Evolutionary conservation across 2,113 vertebrate species (phyloP).

Genomic region (Melanerpes formicivorus): DNA sequence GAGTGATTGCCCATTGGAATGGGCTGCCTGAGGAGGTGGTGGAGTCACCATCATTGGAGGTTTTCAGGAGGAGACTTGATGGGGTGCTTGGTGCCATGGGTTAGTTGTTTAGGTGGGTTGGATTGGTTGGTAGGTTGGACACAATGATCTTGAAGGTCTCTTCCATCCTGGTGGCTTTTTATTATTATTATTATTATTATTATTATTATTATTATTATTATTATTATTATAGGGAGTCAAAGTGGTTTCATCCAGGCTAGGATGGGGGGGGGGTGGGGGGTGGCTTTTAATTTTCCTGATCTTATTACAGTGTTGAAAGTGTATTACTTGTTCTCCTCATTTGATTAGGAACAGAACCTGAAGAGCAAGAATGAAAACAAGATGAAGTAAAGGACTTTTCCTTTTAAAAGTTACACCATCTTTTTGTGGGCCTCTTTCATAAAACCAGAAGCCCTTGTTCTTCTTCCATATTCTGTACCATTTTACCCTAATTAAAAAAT

Average conservation of each 20-base stretch:
- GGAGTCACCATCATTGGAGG: too few species aligned
- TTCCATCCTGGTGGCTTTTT: too few species aligned
- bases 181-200: too few species aligned
- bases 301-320: neutral
- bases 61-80: too few species aligned
- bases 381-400: neutral
- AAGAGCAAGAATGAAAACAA: neutral
- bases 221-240: too few species aligned
- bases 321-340: neutral
- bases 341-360: neutral
- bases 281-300: neutral
- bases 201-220: too few species aligned
- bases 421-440: neutral
- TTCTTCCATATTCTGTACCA: neutral
- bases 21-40: too few species aligned
- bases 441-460: neutral
- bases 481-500: neutral
- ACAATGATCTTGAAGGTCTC: too few species aligned
- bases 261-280: neutral
- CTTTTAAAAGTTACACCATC: neutral
- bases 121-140: too few species aligned
- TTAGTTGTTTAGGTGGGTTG: too few species aligned
- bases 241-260: neutral
- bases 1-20: too few species aligned
- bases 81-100: too few species aligned